Evolutionary conservation across 2,888 invertebrate genomes (phyloP).

Genomic region (Sthenelais limicola): DNA sequence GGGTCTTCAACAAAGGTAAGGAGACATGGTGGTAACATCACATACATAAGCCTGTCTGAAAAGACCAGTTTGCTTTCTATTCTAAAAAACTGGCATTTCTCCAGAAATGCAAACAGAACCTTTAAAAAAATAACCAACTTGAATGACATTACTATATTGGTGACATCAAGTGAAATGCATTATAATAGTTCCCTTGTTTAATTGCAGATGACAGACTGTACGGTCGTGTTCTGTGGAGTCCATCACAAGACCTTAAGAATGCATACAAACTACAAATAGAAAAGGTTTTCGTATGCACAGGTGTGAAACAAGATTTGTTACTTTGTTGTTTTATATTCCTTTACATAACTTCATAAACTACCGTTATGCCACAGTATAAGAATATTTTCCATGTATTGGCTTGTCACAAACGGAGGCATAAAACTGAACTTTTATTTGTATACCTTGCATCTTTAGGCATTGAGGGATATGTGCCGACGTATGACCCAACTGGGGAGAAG

Average conservation of each 20-base stretch:
- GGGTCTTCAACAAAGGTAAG: conserved; percentile 63
- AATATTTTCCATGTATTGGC: not conserved
- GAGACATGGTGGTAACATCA: too few relatives aligned
- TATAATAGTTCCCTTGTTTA: too few relatives aligned
- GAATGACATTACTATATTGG: too few relatives aligned
- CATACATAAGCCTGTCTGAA: too few relatives aligned
- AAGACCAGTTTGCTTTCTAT: too few relatives aligned
- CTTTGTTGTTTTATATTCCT: not conserved
- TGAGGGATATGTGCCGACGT: conserved; percentile 71
- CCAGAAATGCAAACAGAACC: too few relatives aligned
- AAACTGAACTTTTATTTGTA: too few relatives aligned
- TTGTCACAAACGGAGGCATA: too few relatives aligned
- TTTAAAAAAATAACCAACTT: too few relatives aligned
- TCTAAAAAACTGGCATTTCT: too few relatives aligned
- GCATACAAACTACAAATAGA: conserved; percentile 70
- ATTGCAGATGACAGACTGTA: conserved; percentile 63
- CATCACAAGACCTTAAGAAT: conserved; percentile 69
- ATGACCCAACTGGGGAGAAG: conserved; percentile 71
- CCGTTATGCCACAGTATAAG: not conserved
- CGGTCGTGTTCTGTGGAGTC: conserved; percentile 73
- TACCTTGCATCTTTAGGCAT: conserved; percentile 53
- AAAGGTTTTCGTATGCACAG: conserved; percentile 72
- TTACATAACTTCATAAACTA: not conserved
- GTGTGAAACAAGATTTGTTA: conserved; percentile 47
- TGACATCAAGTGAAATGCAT: too few relatives aligned